phyloP scores from a whole-genome alignment of 2,797 vertebrate species.

The Agapornis canus region DNA sequence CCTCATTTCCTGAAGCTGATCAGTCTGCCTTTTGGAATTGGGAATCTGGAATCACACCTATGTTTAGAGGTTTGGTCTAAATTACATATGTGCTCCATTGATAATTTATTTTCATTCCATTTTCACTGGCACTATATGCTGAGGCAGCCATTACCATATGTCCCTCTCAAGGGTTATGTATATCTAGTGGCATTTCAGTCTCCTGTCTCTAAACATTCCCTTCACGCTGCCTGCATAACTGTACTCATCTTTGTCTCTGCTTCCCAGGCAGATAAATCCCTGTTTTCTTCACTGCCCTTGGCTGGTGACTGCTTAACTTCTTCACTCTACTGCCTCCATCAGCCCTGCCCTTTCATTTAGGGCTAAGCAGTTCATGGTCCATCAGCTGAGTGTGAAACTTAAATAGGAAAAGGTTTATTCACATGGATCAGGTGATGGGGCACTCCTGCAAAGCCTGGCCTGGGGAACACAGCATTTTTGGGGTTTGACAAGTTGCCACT shows the following conservation, averaged over 20 bases:
- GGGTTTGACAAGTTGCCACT: neutral
- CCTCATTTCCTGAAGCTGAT: neutral
- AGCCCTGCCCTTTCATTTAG: neutral
- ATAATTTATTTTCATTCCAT: neutral
- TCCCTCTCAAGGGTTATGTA: neutral
- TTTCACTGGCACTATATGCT: neutral
- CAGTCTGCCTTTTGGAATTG: neutral
- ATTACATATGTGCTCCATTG: rapidly evolving
- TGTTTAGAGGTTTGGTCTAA: neutral
- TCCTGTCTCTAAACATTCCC: neutral
- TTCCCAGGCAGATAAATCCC: neutral
- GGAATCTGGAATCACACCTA: neutral
- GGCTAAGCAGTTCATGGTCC: slow-evolving; percentile 18
- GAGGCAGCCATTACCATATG: rapidly evolving
- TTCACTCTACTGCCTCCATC: neutral
- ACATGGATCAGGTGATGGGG: slow-evolving; percentile 7
- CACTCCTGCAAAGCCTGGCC: neutral
- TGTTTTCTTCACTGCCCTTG: neutral
- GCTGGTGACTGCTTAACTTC: neutral
- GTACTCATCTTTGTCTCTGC: neutral
- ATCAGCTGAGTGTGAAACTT: neutral
- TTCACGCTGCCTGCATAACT: neutral
- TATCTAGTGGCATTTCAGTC: neutral
- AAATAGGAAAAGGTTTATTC: slow-evolving; percentile 24
- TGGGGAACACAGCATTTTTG: neutral